phyloP scores from a whole-genome alignment of 2,888 invertebrate genomes.

The Byasa hedistus region DNA sequence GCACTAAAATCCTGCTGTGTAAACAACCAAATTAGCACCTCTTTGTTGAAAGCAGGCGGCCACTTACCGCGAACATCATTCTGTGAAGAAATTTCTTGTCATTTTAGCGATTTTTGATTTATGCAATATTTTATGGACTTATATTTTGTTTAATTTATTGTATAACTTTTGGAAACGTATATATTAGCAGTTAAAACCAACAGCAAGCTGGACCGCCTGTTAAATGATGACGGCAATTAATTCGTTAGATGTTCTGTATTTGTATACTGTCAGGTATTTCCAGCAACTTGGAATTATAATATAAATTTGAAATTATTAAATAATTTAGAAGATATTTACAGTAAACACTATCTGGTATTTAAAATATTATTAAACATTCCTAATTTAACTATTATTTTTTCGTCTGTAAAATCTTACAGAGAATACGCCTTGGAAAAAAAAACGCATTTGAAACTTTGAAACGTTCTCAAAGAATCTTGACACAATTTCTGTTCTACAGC shows the following conservation, averaged over 20 bases:
- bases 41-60: too few relatives aligned
- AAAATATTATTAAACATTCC: background rate
- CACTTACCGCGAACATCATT: too few relatives aligned
- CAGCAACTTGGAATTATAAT: background rate
- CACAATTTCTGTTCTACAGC: constrained; percentile 28
- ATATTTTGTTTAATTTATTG: too few relatives aligned
- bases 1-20: too few relatives aligned
- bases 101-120: too few relatives aligned
- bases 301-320: background rate
- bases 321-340: too few relatives aligned
- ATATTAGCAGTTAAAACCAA: background rate
- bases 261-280: constrained; percentile 13
- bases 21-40: too few relatives aligned
- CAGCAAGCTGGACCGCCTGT: constrained; percentile 2
- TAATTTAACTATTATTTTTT: background rate
- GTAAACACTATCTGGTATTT: background rate
- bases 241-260: constrained; percentile 3
- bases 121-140: too few relatives aligned
- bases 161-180: background rate
- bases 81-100: too few relatives aligned
- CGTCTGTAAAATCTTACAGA: constrained; percentile 5
- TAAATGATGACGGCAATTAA: constrained; percentile 9
- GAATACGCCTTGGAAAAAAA: constrained; percentile 18
- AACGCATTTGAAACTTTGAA: constrained; percentile 26
- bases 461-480: constrained; percentile 28